Percentiles rank a stretch among this genome's conserved stretches.
Conservation (phyloP, 2,113 vertebrate species). For the Vidua chalybeata region DNA sequence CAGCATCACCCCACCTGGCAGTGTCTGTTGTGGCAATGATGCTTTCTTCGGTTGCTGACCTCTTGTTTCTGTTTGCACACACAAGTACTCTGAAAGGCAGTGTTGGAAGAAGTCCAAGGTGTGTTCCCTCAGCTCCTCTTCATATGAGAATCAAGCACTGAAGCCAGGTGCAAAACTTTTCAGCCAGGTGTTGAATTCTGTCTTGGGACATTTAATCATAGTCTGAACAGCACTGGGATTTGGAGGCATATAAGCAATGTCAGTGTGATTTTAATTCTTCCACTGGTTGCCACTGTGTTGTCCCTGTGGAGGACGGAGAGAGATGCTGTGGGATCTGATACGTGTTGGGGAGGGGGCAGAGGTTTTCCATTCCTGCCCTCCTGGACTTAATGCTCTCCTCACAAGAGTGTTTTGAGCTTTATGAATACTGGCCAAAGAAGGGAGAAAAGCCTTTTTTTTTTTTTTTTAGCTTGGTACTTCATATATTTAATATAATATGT, state of each 20-base stretch:
- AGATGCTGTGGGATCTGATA: neutral
- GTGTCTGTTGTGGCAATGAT: neutral
- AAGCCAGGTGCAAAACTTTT: conserved; percentile 11
- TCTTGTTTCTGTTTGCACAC: neutral
- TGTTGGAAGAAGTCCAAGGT: neutral
- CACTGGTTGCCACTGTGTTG: neutral
- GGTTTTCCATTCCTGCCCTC: neutral
- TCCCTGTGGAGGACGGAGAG: neutral
- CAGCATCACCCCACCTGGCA: neutral
- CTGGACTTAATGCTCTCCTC: neutral
- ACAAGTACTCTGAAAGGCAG: neutral
- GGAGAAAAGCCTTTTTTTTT: neutral
- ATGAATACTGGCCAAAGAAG: neutral
- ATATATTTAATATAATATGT: neutral
- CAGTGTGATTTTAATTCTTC: neutral
- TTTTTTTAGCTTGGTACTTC: neutral
- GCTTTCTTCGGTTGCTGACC: neutral
- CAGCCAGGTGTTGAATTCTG: conserved; percentile 1
- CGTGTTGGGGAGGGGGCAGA: accelerated
- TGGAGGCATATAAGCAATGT: neutral
- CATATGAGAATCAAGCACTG: accelerated
- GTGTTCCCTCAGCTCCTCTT: neutral
- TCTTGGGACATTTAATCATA: conserved; percentile 11
- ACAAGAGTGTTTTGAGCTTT: neutral
- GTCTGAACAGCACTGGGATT: neutral